Evolutionary conservation across 2,888 invertebrate genomes (phyloP), one percentile per base, ranked within the genome.

Genomic region (Neuroscelio doddi): DNA sequence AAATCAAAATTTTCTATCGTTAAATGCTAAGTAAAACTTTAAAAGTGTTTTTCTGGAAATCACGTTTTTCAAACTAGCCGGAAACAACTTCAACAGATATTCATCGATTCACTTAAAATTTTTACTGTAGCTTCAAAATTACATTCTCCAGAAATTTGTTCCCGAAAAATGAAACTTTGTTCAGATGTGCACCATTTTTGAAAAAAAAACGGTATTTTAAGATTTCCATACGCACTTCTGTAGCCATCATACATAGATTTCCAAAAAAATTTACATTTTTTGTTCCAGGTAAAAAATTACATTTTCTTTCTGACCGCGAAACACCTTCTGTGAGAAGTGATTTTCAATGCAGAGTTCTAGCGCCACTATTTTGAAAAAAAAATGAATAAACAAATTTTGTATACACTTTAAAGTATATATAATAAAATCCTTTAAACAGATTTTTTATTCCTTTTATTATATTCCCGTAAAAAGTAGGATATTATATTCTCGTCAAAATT

Each of bases 31-130:
- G n/a, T n/a, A n/a, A n/a, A n/a, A n/a, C n/a, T n/a, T n/a, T n/a
- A n/a, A n/a, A n/a, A n/a, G 17, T 21, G 16, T 51, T 51, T 51
- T 51, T 53, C 32, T 52, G 45, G 39, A 38, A 45, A 46, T 26
- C 34, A 29, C 45, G 26, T 51, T 51, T 51, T 42, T 30, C 29
- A 41, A 42, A 12, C 15, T 42, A 42, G 51, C 9, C 53, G 45
- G 36, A 44, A 53, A 26, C 26, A 26, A 26, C 26, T 26, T 26
- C 26, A 26, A 26, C 26, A 26, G 8, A 26, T 26, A 7, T 26
- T 8, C 5, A 26, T 26, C 26, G 26, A 26, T 26, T 26, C 4
- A 26, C 26, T 26, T 26, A 4, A 26, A 26, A 26, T 26, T 7
- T 26, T 26, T 26, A 26, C 26, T 26, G 26, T 8, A 7, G 26